Base-by-base conservation (phyloP, 2,113 vertebrate genomes). In the Brachyistius frenatus region DNA sequence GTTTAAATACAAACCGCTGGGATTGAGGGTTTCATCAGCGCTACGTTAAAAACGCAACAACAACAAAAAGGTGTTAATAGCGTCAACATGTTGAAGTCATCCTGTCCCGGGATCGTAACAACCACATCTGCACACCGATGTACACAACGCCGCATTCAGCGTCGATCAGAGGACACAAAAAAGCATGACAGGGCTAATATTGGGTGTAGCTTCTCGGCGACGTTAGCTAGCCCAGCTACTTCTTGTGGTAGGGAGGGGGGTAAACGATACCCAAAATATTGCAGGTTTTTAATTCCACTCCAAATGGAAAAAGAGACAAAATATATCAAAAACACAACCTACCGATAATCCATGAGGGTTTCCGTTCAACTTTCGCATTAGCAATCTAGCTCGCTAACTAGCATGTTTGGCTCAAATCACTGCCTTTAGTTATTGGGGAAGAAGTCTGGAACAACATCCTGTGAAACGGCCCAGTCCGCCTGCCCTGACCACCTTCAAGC, bases 151-250 rank as follows among this genome's bases (percentile, higher is more conserved):
- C 5, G 39, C 33, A 41, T 58, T 55, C 16, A 50, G 3, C 14
- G 33, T 36, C 11, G 16, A 73, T 33, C 53, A 7, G 15, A 30
- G 60, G 13, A 81, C 76, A 76, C 23, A 23, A 23, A 83, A 81
- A 85, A 80, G 60, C 66, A 58, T 85, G 80, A 88, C 84, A 85
- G 77, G 33, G 85, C 86, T 78, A 65, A 66, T 58, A 53, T 23
- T 35, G 71, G 78, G 33, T 80, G 66, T 86, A 88, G 85, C 80
- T 81, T 49, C 9, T 67, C 41, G 72, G 88, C 87, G 86, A 89
- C 78, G 36, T 71, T 78, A 90, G 91, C 91, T 75, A 77, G 66
- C 78, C 1, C 58, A 39, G 82, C 86, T 84, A 56, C 81, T 52
- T 71, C 47, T 71, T 61, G 37, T 61, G 37, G 64, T 54, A 58